Conservation (phyloP, 1,140 invertebrate genomes). For the Trypoxylus dichotomus region DNA sequence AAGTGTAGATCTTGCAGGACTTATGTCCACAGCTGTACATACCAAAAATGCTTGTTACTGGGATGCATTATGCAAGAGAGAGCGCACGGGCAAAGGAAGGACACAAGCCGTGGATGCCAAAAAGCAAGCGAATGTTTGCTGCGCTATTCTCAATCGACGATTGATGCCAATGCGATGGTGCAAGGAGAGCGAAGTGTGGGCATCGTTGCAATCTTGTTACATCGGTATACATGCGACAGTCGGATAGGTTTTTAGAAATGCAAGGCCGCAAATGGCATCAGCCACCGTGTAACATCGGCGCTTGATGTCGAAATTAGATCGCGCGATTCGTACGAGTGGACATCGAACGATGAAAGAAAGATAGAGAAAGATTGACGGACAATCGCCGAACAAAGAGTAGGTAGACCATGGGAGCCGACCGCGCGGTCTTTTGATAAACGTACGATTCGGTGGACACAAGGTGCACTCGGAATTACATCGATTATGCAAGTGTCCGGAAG, state of each 20-base stretch:
- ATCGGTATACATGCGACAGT: background rate
- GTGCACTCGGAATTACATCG: background rate
- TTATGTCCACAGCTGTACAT: background rate
- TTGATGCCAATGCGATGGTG: slow-evolving; percentile 22
- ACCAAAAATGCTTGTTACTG: background rate
- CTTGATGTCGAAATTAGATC: background rate
- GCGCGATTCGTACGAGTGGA: background rate
- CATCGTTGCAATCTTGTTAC: background rate
- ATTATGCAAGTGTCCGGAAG: slow-evolving; percentile 5
- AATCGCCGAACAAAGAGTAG: background rate
- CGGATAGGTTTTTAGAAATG: slow-evolving; percentile 13
- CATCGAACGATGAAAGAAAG: background rate
- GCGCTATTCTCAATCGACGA: slow-evolving; percentile 14
- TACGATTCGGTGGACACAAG: background rate
- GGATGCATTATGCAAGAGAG: slow-evolving; percentile 15
- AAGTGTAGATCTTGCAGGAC: background rate
- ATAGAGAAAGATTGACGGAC: background rate
- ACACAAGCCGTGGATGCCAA: background rate
- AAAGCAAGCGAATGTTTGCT: slow-evolving; percentile 2
- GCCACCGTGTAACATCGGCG: background rate
- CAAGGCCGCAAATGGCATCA: slow-evolving; percentile 3
- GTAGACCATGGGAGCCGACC: background rate
- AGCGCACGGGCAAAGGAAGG: slow-evolving; percentile 4
- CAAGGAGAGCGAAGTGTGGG: slow-evolving; percentile 1
- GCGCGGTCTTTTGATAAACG: background rate